These are phyloP conservation scores for Acestrorhynchus altus DNA, from an alignment of 2,797 vertebrate species.

Conservation along the genomic window DNA sequence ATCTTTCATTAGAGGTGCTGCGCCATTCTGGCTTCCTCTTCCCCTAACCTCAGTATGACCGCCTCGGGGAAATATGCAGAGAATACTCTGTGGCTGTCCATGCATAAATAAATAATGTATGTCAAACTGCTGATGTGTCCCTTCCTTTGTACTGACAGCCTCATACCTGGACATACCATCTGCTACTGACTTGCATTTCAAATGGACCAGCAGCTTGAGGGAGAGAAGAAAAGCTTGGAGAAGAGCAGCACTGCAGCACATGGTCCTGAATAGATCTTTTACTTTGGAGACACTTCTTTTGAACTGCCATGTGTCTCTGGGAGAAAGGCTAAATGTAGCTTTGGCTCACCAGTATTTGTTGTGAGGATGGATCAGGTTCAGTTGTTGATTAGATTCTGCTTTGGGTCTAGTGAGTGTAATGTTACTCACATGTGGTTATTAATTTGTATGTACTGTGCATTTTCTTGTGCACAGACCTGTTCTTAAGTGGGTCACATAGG, in stretches of 20 bases:
- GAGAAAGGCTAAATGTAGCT: too few species aligned
- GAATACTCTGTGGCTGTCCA: background rate
- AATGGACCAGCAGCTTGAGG: background rate
- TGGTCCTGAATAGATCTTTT: background rate
- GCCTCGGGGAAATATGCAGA: background rate
- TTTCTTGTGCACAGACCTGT: too few species aligned
- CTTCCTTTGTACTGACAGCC: slow-evolving; percentile 1
- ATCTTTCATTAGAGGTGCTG: background rate
- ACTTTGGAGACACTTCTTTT: background rate
- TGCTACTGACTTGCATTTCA: slow-evolving; percentile 51
- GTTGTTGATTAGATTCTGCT: slow-evolving; percentile 7
- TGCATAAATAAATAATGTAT: background rate
- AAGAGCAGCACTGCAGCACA: background rate
- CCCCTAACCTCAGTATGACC: background rate
- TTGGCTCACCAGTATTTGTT: background rate
- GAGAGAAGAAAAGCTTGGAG: background rate
- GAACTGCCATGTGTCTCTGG: background rate
- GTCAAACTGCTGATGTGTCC: slow-evolving; percentile 14
- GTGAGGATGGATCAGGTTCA: background rate
- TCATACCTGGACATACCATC: slow-evolving; percentile 68
- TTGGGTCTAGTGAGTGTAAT: background rate
- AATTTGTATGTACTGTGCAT: too few species aligned
- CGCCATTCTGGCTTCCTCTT: background rate
- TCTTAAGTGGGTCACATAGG: too few species aligned
- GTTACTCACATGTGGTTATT: too few species aligned